phyloP scores from a whole-genome alignment of 92 coral and sea anemone species.

The Chrysogorgia sp. region DNA sequence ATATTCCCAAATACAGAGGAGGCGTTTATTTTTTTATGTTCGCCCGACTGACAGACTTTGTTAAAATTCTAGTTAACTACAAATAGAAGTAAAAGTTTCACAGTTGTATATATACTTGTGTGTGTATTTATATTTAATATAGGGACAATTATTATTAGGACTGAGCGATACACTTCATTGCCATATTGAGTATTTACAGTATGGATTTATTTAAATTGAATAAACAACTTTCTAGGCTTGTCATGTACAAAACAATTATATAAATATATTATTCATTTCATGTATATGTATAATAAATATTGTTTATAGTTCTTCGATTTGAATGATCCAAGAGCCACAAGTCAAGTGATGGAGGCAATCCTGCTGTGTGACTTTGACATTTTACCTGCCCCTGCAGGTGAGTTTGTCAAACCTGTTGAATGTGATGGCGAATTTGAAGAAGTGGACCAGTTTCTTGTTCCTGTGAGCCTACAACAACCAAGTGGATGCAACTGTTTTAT shows the following conservation, averaged over 20 bases:
- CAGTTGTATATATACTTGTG: too few species aligned
- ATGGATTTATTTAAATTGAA: too few species aligned
- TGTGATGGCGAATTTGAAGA: not conserved
- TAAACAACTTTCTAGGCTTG: not conserved
- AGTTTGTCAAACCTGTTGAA: conserved; percentile 11
- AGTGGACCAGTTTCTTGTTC: conserved; percentile 38
- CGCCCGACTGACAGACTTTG: too few species aligned
- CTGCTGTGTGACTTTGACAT: conserved; percentile 57
- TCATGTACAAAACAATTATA: not conserved
- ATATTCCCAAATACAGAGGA: too few species aligned
- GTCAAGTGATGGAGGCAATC: conserved; percentile 1
- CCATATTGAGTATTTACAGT: too few species aligned
- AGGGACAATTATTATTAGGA: too few species aligned
- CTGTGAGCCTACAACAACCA: conserved; percentile 23
- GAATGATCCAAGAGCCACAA: conserved; percentile 21
- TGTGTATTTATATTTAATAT: too few species aligned
- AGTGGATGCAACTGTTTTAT: conserved; percentile 51
- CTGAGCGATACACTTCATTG: too few species aligned
- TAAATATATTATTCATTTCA: not conserved
- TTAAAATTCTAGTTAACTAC: too few species aligned
- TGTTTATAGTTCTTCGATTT: conserved; percentile 53
- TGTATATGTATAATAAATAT: not conserved
- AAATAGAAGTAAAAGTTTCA: too few species aligned
- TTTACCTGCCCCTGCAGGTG: conserved; percentile 47
- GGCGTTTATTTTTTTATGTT: too few species aligned